Evolutionary conservation across 1,140 invertebrate species (phyloP), one percentile per base, ranked within the genome.

Genomic region (Tetramorium alpestre): DNA sequence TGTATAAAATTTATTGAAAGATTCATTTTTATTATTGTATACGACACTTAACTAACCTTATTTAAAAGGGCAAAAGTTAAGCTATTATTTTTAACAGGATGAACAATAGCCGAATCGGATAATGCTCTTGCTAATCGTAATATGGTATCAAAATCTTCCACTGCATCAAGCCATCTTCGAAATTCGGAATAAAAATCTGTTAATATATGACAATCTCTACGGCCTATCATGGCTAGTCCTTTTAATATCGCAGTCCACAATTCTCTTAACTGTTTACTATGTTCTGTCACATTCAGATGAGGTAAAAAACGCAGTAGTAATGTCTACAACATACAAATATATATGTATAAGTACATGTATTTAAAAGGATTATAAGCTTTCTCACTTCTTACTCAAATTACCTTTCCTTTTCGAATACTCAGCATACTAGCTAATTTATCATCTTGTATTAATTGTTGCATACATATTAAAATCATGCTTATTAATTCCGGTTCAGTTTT

Each of bases 391-490:
- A 16, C 7, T 33, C 22, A 44, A 92, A 88, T 92, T 93, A 97
- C 97, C 95, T 97, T 97, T 92, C 97, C 97, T 92, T 98, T 98
- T 85, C 97, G 96, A 72, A 97, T 97, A 89, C 96, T 96, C 87
- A 98, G 94, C 95, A 97, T 96, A 90, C 96, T 96, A 10, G 96
- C 93, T 87, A 97, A 95, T 91, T 97, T 96, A 75, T 97, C 97
- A 10, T 97, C 96, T 87, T 96, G 96, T 51, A 97, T 94, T 67
- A 95, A 87, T 77, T 94, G 94, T 25, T 94, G 85, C 47, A 95
- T 60, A 16, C 94, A 92, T 0, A 91, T 89, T 11, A 94, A 76
- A 87, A 95, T 93, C 41, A 92, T 88, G 73, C 80, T 92, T 77
- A 94, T 93, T 44, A 97, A 93, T 4, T 96, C 96, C 0, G 96